Evolutionary conservation across 53 echinoderm and acorn worm species (phyloP).

Genomic region (Holothuria leucospilota): DNA sequence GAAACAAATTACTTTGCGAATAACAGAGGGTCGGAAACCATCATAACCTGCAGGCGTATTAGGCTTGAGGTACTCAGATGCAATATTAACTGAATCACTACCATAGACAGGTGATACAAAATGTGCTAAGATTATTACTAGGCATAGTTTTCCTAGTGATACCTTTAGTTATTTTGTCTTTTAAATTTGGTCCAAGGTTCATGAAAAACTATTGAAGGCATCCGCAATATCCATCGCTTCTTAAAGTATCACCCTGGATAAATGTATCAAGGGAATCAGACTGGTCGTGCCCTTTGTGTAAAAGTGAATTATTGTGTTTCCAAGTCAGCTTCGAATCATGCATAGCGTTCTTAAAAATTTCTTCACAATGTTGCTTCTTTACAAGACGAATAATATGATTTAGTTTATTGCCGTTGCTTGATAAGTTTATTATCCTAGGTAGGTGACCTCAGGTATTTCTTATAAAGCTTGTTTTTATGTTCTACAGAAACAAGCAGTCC

Average conservation of each 20-base stretch:
- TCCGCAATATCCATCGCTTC: not conserved
- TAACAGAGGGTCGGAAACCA: too few species aligned
- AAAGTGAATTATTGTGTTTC: not conserved
- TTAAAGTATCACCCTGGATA: not conserved
- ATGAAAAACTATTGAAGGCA: not conserved
- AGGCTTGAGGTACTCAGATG: not conserved
- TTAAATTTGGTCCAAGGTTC: not conserved
- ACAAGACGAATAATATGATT: not conserved
- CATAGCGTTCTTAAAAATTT: not conserved
- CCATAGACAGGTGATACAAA: too few species aligned
- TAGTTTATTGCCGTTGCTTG: not conserved
- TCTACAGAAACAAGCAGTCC: too few species aligned
- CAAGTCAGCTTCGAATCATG: not conserved
- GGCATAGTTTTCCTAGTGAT: not conserved
- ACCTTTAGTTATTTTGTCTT: not conserved
- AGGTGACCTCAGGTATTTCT: constrained; percentile 1
- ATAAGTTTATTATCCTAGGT: not conserved
- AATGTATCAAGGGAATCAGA: not conserved
- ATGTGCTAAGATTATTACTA: too few species aligned
- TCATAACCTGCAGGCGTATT: too few species aligned
- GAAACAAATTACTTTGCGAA: not conserved
- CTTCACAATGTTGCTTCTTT: not conserved
- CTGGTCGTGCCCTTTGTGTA: not conserved
- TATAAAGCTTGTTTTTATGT: not conserved
- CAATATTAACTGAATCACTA: not conserved